phyloP scores from a whole-genome alignment of 2,797 vertebrate species.

The Channallabes apus region DNA sequence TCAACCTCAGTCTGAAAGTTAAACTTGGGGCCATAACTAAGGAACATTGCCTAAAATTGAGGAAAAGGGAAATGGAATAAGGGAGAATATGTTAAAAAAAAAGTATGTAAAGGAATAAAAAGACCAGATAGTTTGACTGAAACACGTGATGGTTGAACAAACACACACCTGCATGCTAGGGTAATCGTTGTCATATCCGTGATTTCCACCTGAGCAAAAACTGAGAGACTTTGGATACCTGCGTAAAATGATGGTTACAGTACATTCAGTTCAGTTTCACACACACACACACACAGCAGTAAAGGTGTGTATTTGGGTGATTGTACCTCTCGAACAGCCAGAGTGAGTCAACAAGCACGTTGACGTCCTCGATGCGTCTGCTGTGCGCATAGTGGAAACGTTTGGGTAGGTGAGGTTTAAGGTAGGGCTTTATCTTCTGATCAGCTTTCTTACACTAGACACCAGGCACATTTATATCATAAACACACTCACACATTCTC shows the following conservation, averaged over 20 bases:
- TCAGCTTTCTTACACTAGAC: constrained; percentile 73
- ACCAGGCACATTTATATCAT: constrained; percentile 40
- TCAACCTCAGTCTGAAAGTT: constrained; percentile 60
- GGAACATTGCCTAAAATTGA: constrained; percentile 71
- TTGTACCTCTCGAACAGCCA: constrained; percentile 77
- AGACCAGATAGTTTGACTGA: not conserved
- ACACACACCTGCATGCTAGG: constrained; percentile 71
- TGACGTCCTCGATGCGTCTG: constrained; percentile 76
- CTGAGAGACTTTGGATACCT: constrained; percentile 65
- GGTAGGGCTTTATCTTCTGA: constrained; percentile 72
- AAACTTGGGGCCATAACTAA: constrained; percentile 76
- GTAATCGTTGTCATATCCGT: constrained; percentile 78
- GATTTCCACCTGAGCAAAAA: constrained; percentile 70
- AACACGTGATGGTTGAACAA: not conserved
- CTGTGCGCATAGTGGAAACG: constrained; percentile 77
- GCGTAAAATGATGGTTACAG: not conserved
- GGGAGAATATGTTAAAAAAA: not conserved
- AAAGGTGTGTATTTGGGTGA: not conserved
- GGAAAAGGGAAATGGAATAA: not conserved
- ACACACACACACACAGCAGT: not conserved
- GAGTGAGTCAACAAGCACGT: constrained; percentile 65
- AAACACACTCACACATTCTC: not conserved
- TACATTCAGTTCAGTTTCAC: not conserved
- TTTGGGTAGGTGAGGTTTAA: constrained; percentile 75
- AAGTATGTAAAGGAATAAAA: not conserved